Evolutionary conservation across 2,888 invertebrate species (phyloP).

Genomic region (Leucoma salicis): DNA sequence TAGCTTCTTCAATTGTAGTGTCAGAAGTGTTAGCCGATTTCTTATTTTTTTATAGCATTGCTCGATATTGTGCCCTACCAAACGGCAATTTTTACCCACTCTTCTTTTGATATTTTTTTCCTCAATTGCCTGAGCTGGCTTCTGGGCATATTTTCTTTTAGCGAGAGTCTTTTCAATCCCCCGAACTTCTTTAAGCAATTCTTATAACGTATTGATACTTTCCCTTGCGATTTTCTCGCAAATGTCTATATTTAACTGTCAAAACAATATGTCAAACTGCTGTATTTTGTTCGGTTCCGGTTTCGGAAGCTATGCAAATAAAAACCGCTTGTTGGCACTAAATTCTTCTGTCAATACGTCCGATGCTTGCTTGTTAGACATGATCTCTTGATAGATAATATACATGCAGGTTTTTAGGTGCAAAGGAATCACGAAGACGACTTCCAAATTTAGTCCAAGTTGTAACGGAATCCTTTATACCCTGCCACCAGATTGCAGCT

Average conservation of each 20-base stretch:
- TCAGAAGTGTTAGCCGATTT: too few species aligned
- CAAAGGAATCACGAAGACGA: neutral
- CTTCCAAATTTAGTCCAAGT: neutral
- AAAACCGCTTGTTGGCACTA: neutral
- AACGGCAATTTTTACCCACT: neutral
- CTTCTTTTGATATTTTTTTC: neutral
- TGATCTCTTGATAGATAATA: neutral
- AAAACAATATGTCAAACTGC: slow-evolving; percentile 7
- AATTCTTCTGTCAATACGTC: too few species aligned
- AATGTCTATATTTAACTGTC: slow-evolving; percentile 6
- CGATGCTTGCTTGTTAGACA: too few species aligned
- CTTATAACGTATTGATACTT: slow-evolving; percentile 3
- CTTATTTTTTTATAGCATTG: neutral
- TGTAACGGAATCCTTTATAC: neutral
- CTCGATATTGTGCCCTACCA: neutral
- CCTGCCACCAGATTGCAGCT: slow-evolving; percentile 2
- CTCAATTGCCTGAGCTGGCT: neutral
- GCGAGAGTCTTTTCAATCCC: slow-evolving; percentile 2
- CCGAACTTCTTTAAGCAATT: slow-evolving; percentile 4
- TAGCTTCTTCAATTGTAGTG: too few species aligned
- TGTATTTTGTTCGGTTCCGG: neutral
- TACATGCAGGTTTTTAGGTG: neutral
- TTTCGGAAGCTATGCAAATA: neutral
- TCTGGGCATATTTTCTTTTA: neutral
- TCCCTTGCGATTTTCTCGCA: slow-evolving; percentile 6